Conservation (phyloP, 37 sponge, comb jelly and placozoan genomes). For the Haliclona indistincta region DNA sequence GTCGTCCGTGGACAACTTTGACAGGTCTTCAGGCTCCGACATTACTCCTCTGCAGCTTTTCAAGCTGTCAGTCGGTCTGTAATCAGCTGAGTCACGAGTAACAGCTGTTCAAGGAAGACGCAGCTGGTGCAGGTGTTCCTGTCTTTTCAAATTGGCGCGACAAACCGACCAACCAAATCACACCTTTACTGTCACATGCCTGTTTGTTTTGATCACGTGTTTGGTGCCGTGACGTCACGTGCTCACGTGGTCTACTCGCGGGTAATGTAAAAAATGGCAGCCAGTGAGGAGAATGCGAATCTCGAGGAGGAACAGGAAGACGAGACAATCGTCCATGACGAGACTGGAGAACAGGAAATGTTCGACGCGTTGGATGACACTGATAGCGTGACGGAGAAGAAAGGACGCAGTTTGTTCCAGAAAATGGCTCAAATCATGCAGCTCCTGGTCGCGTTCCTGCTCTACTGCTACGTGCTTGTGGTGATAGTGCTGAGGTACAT, state of each 20-base stretch:
- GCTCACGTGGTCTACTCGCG: no score
- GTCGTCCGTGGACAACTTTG: slow-evolving; percentile 73
- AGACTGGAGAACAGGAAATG: no score
- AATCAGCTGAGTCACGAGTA: no score
- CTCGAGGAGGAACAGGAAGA: not conserved
- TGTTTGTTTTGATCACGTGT: not conserved
- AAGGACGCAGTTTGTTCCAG: not conserved
- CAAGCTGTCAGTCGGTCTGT: not conserved
- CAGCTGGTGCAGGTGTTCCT: no score
- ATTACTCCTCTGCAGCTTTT: not conserved
- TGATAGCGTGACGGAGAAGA: not conserved
- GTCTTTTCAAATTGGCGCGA: no score
- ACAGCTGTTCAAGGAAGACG: no score
- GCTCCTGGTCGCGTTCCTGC: not conserved
- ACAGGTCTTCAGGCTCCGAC: slow-evolving; percentile 58
- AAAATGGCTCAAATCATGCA: not conserved
- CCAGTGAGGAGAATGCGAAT: not conserved
- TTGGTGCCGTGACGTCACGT: not conserved
- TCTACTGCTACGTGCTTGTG: slow-evolving; percentile 47
- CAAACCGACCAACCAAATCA: not conserved
- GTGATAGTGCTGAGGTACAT: slow-evolving; percentile 16
- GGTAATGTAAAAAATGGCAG: slow-evolving; percentile 8
- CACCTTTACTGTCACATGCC: not conserved
- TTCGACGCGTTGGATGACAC: not conserved
- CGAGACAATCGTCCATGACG: not conserved